Conservation (phyloP, 1,140 invertebrate species). For the Drosophila pandora region DNA sequence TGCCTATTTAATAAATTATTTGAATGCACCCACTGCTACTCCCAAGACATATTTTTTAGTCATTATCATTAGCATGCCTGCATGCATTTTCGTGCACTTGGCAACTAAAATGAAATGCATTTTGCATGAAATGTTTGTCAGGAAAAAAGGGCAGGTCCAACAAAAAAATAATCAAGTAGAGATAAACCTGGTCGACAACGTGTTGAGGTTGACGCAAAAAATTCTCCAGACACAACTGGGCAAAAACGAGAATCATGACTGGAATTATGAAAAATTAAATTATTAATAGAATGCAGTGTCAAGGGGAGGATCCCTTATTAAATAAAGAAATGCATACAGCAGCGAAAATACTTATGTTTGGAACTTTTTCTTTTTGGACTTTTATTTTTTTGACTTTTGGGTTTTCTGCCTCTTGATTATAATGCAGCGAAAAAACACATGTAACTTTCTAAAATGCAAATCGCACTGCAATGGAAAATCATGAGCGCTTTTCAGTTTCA, state of each 20-base stretch:
- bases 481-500: constrained; percentile 71
- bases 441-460: constrained; percentile 81
- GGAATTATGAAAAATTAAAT: constrained; percentile 70
- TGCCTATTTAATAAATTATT: constrained; percentile 4
- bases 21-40: neutral
- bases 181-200: constrained; percentile 62
- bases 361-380: constrained; percentile 17
- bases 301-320: neutral
- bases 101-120: constrained; percentile 51
- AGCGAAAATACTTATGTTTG: constrained; percentile 40
- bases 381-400: constrained; percentile 1
- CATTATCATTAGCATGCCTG: constrained; percentile 62
- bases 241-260: constrained; percentile 61
- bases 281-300: constrained; percentile 59
- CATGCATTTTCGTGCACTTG: constrained; percentile 63
- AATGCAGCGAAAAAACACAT: constrained; percentile 72
- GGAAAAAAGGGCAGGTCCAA: constrained; percentile 11
- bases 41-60: constrained; percentile 17
- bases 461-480: constrained; percentile 74
- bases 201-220: constrained; percentile 52
- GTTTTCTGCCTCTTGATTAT: constrained; percentile 46
- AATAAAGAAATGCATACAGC: constrained; percentile 37
- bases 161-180: constrained; percentile 48
- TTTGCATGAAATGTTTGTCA: constrained; percentile 47
- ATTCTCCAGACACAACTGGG: constrained; percentile 40